Conservation (phyloP, 1,140 invertebrate genomes). For the Melitaea cinxia region DNA sequence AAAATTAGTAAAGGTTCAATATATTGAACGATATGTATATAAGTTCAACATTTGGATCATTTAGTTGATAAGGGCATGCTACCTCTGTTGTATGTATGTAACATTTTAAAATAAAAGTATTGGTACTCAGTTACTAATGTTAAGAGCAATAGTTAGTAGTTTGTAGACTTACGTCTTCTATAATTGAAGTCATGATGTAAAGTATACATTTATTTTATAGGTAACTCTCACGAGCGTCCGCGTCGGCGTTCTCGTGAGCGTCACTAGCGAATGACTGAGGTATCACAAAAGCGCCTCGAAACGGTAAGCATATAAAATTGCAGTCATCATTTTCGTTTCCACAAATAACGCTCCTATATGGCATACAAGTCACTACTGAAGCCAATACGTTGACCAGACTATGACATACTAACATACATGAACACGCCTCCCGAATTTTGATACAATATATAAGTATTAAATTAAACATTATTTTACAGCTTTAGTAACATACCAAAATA, state of each 20-base stretch:
- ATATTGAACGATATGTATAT: no score
- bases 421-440: constrained; percentile 42
- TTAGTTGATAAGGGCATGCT: no score
- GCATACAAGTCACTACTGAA: constrained; percentile 12
- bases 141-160: no score
- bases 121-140: no score
- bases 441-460: constrained; percentile 69
- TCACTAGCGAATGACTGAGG: constrained; percentile 74
- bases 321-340: constrained; percentile 10
- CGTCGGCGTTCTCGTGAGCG: constrained; percentile 74
- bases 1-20: no score
- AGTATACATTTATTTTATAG: constrained; percentile 36
- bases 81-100: no score
- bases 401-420: constrained; percentile 39
- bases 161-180: no score
- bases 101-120: no score
- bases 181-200: background rate
- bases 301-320: constrained; percentile 63
- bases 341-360: background rate
- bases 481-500: constrained; percentile 75
- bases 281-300: constrained; percentile 75
- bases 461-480: constrained; percentile 80
- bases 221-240: constrained; percentile 64
- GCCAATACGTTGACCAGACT: constrained; percentile 21
- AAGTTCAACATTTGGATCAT: no score